Conservation (phyloP, 2,888 invertebrate species). For the Drosophila kambysellisi region DNA sequence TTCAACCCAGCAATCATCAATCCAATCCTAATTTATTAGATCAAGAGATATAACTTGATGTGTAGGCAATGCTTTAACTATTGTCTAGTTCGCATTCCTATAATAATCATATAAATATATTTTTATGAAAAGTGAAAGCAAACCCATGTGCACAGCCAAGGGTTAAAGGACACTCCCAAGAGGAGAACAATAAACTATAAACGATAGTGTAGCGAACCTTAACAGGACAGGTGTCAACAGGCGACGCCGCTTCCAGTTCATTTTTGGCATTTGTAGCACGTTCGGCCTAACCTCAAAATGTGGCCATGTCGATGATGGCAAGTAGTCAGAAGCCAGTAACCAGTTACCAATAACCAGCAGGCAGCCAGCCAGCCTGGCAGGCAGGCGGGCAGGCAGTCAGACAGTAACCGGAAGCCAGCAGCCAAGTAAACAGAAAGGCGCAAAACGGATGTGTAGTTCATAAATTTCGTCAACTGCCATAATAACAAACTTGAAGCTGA, state of each 20-base stretch:
- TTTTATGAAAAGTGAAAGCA: background rate
- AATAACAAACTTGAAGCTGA: slow-evolving; percentile 69
- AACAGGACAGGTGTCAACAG: slow-evolving; percentile 67
- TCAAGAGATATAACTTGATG: background rate
- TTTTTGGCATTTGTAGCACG: slow-evolving; percentile 73
- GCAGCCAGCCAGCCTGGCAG: background rate
- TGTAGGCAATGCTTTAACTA: background rate
- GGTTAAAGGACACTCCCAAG: slow-evolving; percentile 33
- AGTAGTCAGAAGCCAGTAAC: slow-evolving; percentile 15
- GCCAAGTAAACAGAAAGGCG: slow-evolving; percentile 69
- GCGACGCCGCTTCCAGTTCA: slow-evolving; percentile 16
- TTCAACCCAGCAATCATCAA: background rate
- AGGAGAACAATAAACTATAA: slow-evolving; percentile 55
- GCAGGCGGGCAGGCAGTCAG: slow-evolving; percentile 4
- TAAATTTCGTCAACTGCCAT: slow-evolving; percentile 80
- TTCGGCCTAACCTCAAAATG: slow-evolving; percentile 65
- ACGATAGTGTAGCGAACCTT: slow-evolving; percentile 35
- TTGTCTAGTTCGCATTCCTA: background rate
- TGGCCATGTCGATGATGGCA: slow-evolving; percentile 27
- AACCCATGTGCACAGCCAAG: slow-evolving; percentile 3
- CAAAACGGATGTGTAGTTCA: slow-evolving; percentile 81
- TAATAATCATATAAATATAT: background rate
- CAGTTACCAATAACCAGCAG: slow-evolving; percentile 49
- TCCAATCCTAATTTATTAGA: background rate
- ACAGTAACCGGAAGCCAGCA: slow-evolving; percentile 65